Base-by-base conservation (phyloP, 2,113 vertebrate species). In the Myotis brandtii region DNA sequence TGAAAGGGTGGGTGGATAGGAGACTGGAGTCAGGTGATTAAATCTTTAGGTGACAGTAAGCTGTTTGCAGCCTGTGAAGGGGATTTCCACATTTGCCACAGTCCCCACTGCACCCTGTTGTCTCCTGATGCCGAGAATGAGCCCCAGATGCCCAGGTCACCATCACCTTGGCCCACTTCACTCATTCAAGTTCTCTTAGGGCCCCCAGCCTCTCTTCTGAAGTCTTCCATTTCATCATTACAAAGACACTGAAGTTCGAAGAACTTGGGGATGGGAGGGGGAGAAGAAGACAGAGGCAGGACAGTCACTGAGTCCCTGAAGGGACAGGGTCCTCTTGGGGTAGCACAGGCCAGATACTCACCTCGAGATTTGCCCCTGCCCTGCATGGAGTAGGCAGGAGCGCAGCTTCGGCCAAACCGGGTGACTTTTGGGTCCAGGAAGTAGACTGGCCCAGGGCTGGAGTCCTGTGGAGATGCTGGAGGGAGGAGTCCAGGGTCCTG, bases 401-500 rank as follows among this genome's bases (percentile, higher is more conserved):
- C 98, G 25, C 98, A 98, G 77, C 97, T 98, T 30, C 98, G 98
- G 46, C 99, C 99, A 32, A 99, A 99, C 9, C 99, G 99, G 0
- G 99, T 99, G 32, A 99, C 94, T 32, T 98, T 99, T 0, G 98
- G 97, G 9, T 99, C 98, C 90, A 99, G 89, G 40, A 98, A 98
- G 97, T 99, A 99, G 92, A 98, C 96, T 0, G 99, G 99, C 40
- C 99, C 99, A 0, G 99, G 99, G 89, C 99, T 99, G 88, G 98
- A 97, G 83, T 99, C 98, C 43, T 98, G 98, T 17, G 97, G 98
- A 46, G 98, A 94, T 89, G 98, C 99, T 99, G 86, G 4, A 18
- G 46, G 77, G 40, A 95, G 40, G 66, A 64, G 25, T 46, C 40
- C 56, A 2, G 30, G 32, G 46, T 66, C 69, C 43, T 21, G 21